phyloP scores from a whole-genome alignment of 2,113 vertebrate genomes.

The Ictidomys tridecemlineatus region DNA sequence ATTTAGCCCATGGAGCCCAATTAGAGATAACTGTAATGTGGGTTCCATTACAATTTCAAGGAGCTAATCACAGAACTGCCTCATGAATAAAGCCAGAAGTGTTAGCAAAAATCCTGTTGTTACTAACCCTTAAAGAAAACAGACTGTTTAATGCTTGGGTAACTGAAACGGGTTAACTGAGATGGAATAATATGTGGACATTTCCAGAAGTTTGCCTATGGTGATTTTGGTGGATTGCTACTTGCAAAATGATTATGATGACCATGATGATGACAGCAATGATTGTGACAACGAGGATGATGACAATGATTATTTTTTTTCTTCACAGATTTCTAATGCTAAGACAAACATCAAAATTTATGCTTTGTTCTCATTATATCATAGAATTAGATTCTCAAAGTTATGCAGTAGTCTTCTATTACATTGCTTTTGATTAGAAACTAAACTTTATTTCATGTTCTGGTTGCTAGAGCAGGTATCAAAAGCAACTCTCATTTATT shows the following conservation, averaged over 20 bases:
- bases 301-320: not conserved
- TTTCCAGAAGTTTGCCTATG: not conserved
- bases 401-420: not conserved
- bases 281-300: fast-evolving
- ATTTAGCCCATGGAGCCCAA: not conserved
- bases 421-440: not conserved
- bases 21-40: not conserved
- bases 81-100: too few relatives aligned
- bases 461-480: not conserved
- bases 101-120: not conserved
- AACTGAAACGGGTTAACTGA: not conserved
- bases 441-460: not conserved
- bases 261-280: too few relatives aligned
- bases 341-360: not conserved
- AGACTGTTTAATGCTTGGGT: not conserved
- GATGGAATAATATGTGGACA: not conserved
- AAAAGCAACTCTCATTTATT: not conserved
- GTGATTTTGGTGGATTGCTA: not conserved
- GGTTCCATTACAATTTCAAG: not conserved
- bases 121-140: not conserved
- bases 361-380: not conserved
- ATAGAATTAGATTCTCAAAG: not conserved
- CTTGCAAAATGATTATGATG: not conserved
- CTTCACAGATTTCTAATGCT: not conserved
- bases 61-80: not conserved